Percentiles rank a stretch among this genome's conserved stretches.
Conservation (phyloP, 2,113 vertebrate species). For the Zosterops borbonicus region DNA sequence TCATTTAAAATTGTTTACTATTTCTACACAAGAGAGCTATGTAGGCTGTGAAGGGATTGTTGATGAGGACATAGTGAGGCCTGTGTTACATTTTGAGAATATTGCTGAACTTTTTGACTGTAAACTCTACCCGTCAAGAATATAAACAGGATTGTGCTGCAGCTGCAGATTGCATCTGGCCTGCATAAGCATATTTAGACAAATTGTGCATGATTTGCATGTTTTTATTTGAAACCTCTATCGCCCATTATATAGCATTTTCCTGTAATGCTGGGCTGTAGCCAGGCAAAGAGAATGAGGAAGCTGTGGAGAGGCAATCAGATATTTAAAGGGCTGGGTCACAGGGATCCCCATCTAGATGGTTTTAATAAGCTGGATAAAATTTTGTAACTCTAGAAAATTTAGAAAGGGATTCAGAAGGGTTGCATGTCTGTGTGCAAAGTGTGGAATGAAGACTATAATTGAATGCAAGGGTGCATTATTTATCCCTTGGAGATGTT, state of each 20-base stretch:
- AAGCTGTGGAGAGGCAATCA: slow-evolving; percentile 31
- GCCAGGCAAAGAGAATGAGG: slow-evolving; percentile 49
- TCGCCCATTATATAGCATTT: slow-evolving; percentile 32
- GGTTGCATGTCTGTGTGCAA: background rate
- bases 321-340: slow-evolving; percentile 7
- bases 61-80: slow-evolving; percentile 22
- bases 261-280: slow-evolving; percentile 11
- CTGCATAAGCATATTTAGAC: slow-evolving; percentile 63
- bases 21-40: slow-evolving; percentile 46
- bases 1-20: slow-evolving; percentile 58
- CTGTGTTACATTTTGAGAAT: slow-evolving; percentile 39
- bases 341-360: slow-evolving; percentile 18
- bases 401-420: background rate
- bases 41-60: slow-evolving; percentile 36
- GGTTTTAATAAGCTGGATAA: background rate
- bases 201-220: slow-evolving; percentile 59
- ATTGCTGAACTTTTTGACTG: slow-evolving; percentile 52
- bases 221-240: slow-evolving; percentile 61
- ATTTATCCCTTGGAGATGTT: background rate
- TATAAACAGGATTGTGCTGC: slow-evolving; percentile 53
- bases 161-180: slow-evolving; percentile 62
- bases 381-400: background rate
- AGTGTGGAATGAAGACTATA: background rate
- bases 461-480: background rate
- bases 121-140: slow-evolving; percentile 60